Percentiles rank a stretch among this genome's conserved stretches.
phyloP scores from a whole-genome alignment of 2,797 vertebrate species.

The Amphiprion clarkii region DNA sequence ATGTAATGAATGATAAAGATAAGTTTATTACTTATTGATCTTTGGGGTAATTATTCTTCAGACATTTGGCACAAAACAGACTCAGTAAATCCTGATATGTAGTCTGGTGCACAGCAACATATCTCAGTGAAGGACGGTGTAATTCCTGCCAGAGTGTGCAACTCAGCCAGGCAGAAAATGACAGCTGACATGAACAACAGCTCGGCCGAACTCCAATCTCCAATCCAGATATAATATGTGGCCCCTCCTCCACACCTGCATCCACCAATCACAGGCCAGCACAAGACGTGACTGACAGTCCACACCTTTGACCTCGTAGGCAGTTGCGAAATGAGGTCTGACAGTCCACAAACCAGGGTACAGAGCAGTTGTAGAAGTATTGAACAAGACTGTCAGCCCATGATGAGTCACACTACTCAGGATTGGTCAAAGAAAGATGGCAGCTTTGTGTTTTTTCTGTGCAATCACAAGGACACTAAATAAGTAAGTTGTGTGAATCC shows the following conservation, averaged over 20 bases:
- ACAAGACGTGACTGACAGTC: conserved; percentile 6
- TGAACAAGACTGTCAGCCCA: neutral
- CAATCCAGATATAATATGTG: neutral
- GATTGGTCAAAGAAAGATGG: conserved; percentile 15
- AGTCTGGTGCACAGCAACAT: neutral
- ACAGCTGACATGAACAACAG: neutral
- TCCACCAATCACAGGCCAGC: conserved; percentile 20
- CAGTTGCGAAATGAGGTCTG: conserved; percentile 29
- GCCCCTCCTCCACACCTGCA: neutral
- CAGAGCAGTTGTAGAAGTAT: conserved; percentile 19
- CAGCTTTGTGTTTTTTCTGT: conserved; percentile 21
- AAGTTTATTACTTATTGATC: neutral
- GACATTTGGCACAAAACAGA: neutral
- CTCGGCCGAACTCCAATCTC: neutral
- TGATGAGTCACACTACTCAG: neutral
- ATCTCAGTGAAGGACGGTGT: neutral
- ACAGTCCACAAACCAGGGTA: conserved; percentile 6
- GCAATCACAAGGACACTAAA: neutral
- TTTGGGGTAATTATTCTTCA: neutral
- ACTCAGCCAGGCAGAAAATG: neutral
- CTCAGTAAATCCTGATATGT: neutral
- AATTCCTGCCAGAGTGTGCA: conserved; percentile 1
- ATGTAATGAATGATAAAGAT: neutral
- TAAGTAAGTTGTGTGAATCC: neutral
- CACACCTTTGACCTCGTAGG: conserved; percentile 12